Conservation (phyloP, 1,140 invertebrate genomes). For the Drosophila micromelanica region DNA sequence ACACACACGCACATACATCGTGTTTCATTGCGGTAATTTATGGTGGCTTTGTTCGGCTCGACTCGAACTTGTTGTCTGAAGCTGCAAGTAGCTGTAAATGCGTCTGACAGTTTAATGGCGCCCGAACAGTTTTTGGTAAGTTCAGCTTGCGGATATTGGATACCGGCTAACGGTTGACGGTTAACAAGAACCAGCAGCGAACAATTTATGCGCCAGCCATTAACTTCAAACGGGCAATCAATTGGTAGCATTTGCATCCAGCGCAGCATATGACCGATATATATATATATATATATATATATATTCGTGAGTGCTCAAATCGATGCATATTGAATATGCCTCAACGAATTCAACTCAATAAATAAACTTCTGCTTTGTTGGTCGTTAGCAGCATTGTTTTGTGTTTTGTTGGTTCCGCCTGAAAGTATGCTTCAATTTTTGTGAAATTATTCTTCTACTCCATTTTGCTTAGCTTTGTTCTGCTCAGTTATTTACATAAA, state of each 20-base stretch:
- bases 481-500: constrained; percentile 39
- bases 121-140: background rate
- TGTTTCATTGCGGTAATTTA: constrained; percentile 31
- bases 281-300: too few relatives aligned
- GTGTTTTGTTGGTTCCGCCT: background rate
- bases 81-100: constrained; percentile 8
- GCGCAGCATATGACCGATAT: background rate
- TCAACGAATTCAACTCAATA: background rate
- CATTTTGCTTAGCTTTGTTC: constrained; percentile 2
- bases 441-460: background rate
- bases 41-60: constrained; percentile 19
- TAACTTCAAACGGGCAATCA: constrained; percentile 45
- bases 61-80: too few relatives aligned
- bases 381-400: background rate
- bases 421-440: constrained; percentile 9
- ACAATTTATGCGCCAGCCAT: constrained; percentile 48
- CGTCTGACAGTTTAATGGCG: constrained; percentile 30
- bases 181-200: background rate
- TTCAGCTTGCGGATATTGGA: background rate
- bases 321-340: background rate
- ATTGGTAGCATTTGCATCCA: constrained; percentile 22
- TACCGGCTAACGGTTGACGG: background rate
- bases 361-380: background rate
- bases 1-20: background rate
- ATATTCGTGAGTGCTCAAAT: constrained; percentile 1